Base-by-base conservation (phyloP, 64 coral and sea anemone species). In the Pocillopora damicornis region DNA sequence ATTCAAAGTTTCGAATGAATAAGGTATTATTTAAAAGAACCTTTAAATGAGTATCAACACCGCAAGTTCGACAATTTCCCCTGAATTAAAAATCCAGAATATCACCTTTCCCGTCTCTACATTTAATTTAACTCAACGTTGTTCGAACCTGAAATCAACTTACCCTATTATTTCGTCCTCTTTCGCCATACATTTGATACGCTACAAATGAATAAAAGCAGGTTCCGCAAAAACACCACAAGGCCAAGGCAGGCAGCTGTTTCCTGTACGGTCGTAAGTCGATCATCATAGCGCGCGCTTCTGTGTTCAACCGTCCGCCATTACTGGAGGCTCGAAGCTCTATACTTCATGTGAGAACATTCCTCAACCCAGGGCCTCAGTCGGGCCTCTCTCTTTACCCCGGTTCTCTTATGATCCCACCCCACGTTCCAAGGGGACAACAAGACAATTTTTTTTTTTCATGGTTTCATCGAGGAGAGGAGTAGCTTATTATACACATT, bases 131-230 rank as follows among this genome's bases (percentile, higher is more conserved):
- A 61, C 60, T 61, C 60, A 76, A 13, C 26, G 11, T 10, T 13
- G n/a, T 78, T 35, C 76, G 8, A 15, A 45, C 17, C 6, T 78
- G 15, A 36, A 6, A 38, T 45, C 8, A 36, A 65, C 91, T 88
- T 66, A 93, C 91, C 91, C 87, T 74, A 38, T 93, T 93, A 73
- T 72, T 88, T 11, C 58, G 80, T 35, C 91, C 91, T 93, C 91
- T 93, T 45, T 93, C 91, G 37, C 87, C 87, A 36, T 83, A 88
- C 91, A 93, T 93, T 76, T 93, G 91, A 82, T 93, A 93, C 13
- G 79, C 73, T 8, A 93, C 59, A 78, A 93, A 89, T 16, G 88
- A 93, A 77, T 93, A 93, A 59, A 93, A 93, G 30, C 91, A 93
- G 10, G 91, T 83, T 10, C 91, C 91, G 79, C 78, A 93, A 16